Evolutionary conservation across 2,113 vertebrate species (phyloP).

Genomic region (Salvelinus alpinus): DNA sequence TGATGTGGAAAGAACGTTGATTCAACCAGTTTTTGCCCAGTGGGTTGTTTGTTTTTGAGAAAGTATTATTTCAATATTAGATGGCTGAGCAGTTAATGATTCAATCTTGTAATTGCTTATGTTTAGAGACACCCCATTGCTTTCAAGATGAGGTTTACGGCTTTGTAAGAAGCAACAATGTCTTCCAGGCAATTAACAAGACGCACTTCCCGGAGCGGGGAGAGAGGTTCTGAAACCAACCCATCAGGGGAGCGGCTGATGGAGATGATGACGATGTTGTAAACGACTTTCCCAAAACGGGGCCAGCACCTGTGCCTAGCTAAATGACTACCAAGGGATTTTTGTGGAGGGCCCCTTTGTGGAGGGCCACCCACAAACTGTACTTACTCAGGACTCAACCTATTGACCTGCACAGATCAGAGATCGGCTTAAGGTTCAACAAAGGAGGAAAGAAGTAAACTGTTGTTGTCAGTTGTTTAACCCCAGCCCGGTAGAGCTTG

Average conservation of each 20-base stretch:
- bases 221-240: conserved; percentile 9
- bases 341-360: background rate
- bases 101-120: conserved; percentile 56
- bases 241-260: conserved; percentile 11
- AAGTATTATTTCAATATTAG: conserved; percentile 45
- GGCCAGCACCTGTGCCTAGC: background rate
- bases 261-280: conserved; percentile 20
- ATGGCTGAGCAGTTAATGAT: conserved; percentile 52
- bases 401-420: background rate
- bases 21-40: no score
- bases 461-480: conserved; percentile 22
- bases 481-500: conserved; percentile 29
- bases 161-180: conserved; percentile 41
- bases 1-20: no score
- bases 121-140: conserved; percentile 55
- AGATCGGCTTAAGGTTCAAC: background rate
- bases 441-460: background rate
- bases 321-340: background rate
- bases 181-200: conserved; percentile 49
- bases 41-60: conserved; percentile 38
- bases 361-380: background rate
- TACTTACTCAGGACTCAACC: background rate
- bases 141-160: conserved; percentile 56
- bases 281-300: background rate
- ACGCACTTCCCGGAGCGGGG: conserved; percentile 35